Conservation (phyloP, 2,113 vertebrate species). For the Myxocyprinus asiaticus region DNA sequence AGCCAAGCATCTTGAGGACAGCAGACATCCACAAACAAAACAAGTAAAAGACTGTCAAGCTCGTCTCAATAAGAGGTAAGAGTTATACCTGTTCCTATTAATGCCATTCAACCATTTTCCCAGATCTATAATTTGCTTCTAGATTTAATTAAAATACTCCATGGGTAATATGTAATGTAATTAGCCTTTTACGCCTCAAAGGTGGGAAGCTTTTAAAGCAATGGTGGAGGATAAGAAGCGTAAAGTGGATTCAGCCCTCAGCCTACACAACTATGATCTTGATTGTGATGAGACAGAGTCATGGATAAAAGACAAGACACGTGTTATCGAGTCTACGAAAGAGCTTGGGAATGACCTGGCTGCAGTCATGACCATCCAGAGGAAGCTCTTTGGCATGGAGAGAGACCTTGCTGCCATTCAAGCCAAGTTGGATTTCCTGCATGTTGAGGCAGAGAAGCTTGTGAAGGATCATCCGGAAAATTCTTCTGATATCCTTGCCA, state of each 20-base stretch:
- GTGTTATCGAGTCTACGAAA: slow-evolving; percentile 84
- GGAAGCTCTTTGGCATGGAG: slow-evolving; percentile 91
- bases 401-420: slow-evolving; percentile 84
- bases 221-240: slow-evolving; percentile 80
- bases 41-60: slow-evolving; percentile 84
- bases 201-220: slow-evolving; percentile 86
- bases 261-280: slow-evolving; percentile 87
- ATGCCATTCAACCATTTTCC: too few species aligned
- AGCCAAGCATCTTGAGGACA: slow-evolving; percentile 83
- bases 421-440: slow-evolving; percentile 76
- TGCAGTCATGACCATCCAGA: slow-evolving; percentile 88
- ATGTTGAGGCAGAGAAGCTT: slow-evolving; percentile 77
- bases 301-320: slow-evolving; percentile 90
- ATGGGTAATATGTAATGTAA: neutral
- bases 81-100: neutral
- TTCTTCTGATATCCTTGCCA: slow-evolving; percentile 73
- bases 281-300: slow-evolving; percentile 89
- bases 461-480: slow-evolving; percentile 80
- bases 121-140: neutral
- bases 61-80: slow-evolving; percentile 86
- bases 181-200: slow-evolving; percentile 59
- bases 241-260: slow-evolving; percentile 83
- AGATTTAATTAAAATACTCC: neutral
- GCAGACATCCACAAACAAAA: slow-evolving; percentile 85
- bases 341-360: slow-evolving; percentile 88